Conservation (phyloP, 2,113 vertebrate species). For the Elanoides forficatus region DNA sequence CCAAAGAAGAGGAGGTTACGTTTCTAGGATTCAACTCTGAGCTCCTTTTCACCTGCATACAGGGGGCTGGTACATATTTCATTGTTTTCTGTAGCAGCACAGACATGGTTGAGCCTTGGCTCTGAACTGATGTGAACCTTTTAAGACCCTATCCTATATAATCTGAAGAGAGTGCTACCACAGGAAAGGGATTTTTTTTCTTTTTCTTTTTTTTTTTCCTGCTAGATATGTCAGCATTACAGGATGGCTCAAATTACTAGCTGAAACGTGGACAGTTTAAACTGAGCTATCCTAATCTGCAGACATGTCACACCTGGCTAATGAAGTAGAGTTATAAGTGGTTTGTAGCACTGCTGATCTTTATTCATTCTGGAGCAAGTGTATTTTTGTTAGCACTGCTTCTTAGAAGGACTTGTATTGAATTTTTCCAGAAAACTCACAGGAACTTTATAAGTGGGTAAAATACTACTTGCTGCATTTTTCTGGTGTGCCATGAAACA, state of each 20-base stretch:
- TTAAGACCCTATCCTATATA: background rate
- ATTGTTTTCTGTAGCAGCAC: background rate
- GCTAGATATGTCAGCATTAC: background rate
- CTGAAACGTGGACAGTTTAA: background rate
- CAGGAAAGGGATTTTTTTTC: background rate
- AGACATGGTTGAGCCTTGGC: background rate
- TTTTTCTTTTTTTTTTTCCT: background rate
- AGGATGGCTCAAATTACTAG: background rate
- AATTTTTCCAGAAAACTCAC: background rate
- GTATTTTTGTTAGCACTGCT: background rate
- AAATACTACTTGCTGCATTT: background rate
- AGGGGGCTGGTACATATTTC: background rate
- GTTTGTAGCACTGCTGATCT: background rate
- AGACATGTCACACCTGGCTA: background rate
- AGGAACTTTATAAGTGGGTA: background rate
- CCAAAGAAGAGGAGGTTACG: background rate
- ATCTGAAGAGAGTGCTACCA: background rate
- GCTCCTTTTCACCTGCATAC: background rate
- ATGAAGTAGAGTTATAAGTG: background rate
- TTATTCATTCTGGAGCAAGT: background rate
- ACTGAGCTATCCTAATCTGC: background rate
- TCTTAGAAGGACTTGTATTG: background rate
- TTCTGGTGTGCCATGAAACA: background rate
- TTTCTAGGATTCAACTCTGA: background rate
- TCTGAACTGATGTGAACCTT: background rate